phyloP scores from a whole-genome alignment of 2,113 vertebrate species.

The Dicerorhinus sumatrensis region DNA sequence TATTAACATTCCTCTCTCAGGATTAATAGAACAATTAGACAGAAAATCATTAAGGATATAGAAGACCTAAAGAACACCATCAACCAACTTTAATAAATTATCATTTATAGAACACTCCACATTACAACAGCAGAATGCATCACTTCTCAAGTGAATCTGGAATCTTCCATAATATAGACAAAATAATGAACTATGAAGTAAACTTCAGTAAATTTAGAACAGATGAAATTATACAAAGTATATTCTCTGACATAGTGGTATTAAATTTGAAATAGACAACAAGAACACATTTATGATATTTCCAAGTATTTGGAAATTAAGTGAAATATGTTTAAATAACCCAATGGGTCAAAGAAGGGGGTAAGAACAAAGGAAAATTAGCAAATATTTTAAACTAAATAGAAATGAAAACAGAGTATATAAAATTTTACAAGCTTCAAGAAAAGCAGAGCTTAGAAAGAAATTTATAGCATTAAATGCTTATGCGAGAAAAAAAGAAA shows the following conservation, averaged over 20 bases:
- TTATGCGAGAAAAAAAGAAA: background rate
- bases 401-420: background rate
- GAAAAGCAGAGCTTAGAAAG: background rate
- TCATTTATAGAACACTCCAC: accelerated
- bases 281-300: background rate
- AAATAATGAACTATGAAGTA: background rate
- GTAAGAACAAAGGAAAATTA: background rate
- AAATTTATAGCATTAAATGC: background rate
- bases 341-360: background rate
- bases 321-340: background rate
- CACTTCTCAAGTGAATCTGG: background rate
- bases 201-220: background rate
- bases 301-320: background rate
- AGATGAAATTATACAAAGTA: background rate
- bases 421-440: background rate
- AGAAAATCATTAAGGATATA: background rate
- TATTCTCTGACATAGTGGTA: background rate
- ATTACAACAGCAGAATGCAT: background rate
- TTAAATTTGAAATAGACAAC: background rate
- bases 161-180: too few relatives aligned
- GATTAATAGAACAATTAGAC: too few relatives aligned
- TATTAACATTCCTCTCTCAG: background rate
- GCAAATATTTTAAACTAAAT: background rate
- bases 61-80: too few relatives aligned
- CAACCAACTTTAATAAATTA: too few relatives aligned